phyloP scores from a whole-genome alignment of 2,888 invertebrate genomes.

The Hyalella azteca region DNA sequence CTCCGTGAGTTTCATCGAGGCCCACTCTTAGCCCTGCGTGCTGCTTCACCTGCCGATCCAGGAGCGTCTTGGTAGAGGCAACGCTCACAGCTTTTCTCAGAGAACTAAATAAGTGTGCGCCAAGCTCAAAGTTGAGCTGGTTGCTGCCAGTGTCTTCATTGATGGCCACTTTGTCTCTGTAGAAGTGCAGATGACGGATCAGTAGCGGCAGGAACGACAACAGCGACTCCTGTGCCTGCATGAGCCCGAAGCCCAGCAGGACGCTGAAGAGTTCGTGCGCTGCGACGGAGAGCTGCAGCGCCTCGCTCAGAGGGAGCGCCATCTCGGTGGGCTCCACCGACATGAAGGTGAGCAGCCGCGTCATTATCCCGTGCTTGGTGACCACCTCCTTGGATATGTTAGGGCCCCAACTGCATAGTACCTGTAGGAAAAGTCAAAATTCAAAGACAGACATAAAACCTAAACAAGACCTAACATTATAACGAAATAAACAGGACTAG shows the following conservation, averaged over 20 bases:
- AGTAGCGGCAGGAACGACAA: constrained; percentile 68
- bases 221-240: constrained; percentile 63
- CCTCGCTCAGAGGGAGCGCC: constrained; percentile 62
- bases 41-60: constrained; percentile 42
- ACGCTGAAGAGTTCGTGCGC: constrained; percentile 69
- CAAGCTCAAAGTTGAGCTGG: constrained; percentile 68
- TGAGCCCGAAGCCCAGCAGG: constrained; percentile 68
- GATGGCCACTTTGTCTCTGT: constrained; percentile 69
- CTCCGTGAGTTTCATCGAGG: constrained; percentile 51
- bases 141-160: constrained; percentile 64
- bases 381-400: constrained; percentile 44
- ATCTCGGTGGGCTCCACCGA: constrained; percentile 62
- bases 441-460: too few relatives aligned
- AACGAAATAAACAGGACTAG: too few relatives aligned
- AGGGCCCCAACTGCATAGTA: constrained; percentile 49
- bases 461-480: too few relatives aligned
- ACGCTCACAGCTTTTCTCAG: constrained; percentile 61
- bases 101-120: constrained; percentile 66
- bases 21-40: constrained; percentile 59
- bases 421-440: constrained; percentile 43
- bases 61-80: constrained; percentile 50
- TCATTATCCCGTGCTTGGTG: constrained; percentile 45
- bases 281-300: constrained; percentile 62
- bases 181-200: constrained; percentile 68
- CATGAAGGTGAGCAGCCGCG: constrained; percentile 42